phyloP scores from a whole-genome alignment of 2,113 vertebrate genomes.

The Merops nubicus region DNA sequence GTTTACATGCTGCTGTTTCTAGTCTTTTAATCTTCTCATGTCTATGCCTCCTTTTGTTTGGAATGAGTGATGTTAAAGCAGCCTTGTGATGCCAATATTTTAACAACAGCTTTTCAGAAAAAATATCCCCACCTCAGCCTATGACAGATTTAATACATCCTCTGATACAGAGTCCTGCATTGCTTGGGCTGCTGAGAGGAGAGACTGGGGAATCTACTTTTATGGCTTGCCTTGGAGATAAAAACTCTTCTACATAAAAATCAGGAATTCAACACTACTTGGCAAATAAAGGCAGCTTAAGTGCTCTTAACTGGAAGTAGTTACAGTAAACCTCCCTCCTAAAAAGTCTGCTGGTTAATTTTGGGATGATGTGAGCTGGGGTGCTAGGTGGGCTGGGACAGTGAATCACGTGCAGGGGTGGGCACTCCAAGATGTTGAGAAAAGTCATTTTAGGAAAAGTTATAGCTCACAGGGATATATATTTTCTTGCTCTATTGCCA shows the following conservation, averaged over 20 bases:
- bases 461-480: not conserved
- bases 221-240: constrained; percentile 13
- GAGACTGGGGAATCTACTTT: not conserved
- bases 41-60: constrained; percentile 27
- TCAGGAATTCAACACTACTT: not conserved
- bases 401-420: not conserved
- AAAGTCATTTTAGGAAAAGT: not conserved
- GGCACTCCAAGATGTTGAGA: not conserved
- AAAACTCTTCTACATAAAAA: constrained; percentile 20
- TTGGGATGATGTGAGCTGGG: not conserved
- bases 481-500: not conserved
- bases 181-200: not conserved
- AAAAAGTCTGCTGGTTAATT: not conserved
- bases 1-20: constrained; percentile 9
- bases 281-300: constrained; percentile 12
- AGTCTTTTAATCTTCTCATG: not conserved
- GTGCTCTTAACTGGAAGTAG: not conserved
- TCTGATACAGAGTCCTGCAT: not conserved
- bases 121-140: not conserved
- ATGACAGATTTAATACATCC: not conserved
- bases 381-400: not conserved
- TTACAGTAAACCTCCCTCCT: not conserved
- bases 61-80: constrained; percentile 13
- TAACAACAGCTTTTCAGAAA: constrained; percentile 7
- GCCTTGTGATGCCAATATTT: not conserved